Percentiles rank a stretch among this genome's conserved stretches.
Evolutionary conservation across 2,113 vertebrate genomes (phyloP).

Genomic region (Alces alces): DNA sequence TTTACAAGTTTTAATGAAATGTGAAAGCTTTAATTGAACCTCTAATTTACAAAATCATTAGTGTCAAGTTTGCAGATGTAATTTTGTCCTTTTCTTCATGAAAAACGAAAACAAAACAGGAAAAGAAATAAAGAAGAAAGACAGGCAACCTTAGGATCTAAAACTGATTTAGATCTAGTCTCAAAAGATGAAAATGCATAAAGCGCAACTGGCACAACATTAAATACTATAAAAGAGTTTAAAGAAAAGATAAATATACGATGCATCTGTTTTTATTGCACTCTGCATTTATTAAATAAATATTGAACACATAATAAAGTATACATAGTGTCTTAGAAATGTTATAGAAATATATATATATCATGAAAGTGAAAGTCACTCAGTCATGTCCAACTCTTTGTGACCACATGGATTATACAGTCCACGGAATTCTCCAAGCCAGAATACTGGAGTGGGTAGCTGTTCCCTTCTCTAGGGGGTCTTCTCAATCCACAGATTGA

Average conservation of each 20-base stretch:
- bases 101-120: background rate
- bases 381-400: background rate
- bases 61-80: background rate
- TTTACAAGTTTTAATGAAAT: constrained; percentile 55
- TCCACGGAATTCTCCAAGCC: background rate
- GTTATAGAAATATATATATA: background rate
- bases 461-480: background rate
- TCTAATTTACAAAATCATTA: constrained; percentile 24
- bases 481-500: background rate
- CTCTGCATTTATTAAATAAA: background rate
- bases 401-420: background rate
- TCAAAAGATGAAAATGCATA: background rate
- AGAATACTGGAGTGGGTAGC: background rate
- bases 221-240: background rate
- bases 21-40: constrained; percentile 22
- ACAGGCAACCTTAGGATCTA: background rate
- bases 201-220: background rate
- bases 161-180: background rate
- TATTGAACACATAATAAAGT: background rate
- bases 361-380: background rate
- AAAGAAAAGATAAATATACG: background rate
- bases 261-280: background rate
- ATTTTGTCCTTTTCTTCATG: constrained; percentile 18
- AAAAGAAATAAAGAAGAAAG: background rate
- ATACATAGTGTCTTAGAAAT: background rate